Evolutionary conservation across 2,888 invertebrate genomes (phyloP).

Genomic region (Diloba caeruleocephala): DNA sequence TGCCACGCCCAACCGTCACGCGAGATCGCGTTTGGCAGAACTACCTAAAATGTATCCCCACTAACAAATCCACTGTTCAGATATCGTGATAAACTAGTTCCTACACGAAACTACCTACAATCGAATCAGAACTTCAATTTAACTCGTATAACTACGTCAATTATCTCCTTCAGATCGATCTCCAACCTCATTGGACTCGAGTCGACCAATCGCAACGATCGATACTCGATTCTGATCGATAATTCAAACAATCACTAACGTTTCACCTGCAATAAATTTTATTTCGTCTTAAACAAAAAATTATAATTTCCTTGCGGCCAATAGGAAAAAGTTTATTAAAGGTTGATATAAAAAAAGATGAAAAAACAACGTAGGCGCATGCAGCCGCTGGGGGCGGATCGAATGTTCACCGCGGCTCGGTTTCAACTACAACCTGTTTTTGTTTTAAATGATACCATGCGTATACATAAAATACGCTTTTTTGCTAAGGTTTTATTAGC

Average conservation of each 20-base stretch:
- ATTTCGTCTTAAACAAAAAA: slow-evolving; percentile 74
- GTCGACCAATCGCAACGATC: slow-evolving; percentile 58
- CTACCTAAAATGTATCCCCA: slow-evolving; percentile 52
- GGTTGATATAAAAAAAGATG: slow-evolving; percentile 68
- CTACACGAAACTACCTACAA: slow-evolving; percentile 54
- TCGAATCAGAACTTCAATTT: slow-evolving; percentile 39
- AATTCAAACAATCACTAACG: slow-evolving; percentile 66
- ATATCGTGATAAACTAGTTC: slow-evolving; percentile 63
- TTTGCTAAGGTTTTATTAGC: too few relatives aligned
- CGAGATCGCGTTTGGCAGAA: slow-evolving; percentile 83
- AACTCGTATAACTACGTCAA: slow-evolving; percentile 46
- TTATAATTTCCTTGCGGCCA: slow-evolving; percentile 82
- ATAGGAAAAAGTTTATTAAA: slow-evolving; percentile 87
- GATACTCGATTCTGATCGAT: slow-evolving; percentile 66
- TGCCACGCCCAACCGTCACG: slow-evolving; percentile 84
- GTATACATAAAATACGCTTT: slow-evolving; percentile 36
- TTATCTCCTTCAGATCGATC: slow-evolving; percentile 61
- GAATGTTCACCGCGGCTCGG: slow-evolving; percentile 69
- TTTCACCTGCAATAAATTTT: slow-evolving; percentile 86
- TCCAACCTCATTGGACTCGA: slow-evolving; percentile 66
- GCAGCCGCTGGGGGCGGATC: slow-evolving; percentile 80
- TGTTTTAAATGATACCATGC: slow-evolving; percentile 69
- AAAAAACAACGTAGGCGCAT: slow-evolving; percentile 68
- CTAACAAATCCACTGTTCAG: slow-evolving; percentile 56
- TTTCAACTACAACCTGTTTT: slow-evolving; percentile 78